Evolutionary conservation across 2,888 invertebrate genomes (phyloP), one percentile per base, ranked within the genome.

Genomic region (Phorcus lineatus): DNA sequence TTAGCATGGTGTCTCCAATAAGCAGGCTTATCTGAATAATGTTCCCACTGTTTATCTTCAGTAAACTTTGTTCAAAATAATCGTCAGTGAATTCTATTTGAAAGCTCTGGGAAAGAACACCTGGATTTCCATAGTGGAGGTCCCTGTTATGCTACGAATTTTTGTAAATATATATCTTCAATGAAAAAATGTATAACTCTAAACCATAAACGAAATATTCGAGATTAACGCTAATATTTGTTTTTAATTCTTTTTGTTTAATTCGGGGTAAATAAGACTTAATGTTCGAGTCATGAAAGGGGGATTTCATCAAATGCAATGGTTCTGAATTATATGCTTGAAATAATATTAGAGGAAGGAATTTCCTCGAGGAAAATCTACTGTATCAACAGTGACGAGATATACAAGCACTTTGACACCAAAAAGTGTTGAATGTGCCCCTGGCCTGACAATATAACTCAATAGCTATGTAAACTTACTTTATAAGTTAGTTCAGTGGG

Each of bases 401-500:
- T 70, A 17, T 40, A 70, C 70, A 40, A 36, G 31, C 19, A 70
- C 36, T 70, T 70, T 31, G 36, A 70, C 70, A 70, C n/a, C 19
- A 36, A 36, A 9, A 40, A 36, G 70, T 70, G 70, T 36, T 36
- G 36, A 2, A 11, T 40, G 36, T n/a, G 70, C 70, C 70, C 36
- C 70, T 13, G 70, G 70, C 70, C 16, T n/a, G 36, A 70, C 36
- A 70, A 40, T 70, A 70, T 16, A 70, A 70, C 36, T n/a, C 24
- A 70, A 70, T 17, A 40, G 70, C 19, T 40, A 40, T 40, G 36
- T 40, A 70, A 70, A 70, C 70, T 70, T 70, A 36, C 70, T 70
- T 70, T 70, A 70, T 70, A 70, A 70, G 70, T 40, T 70, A 70
- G 70, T 70, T 36, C 70, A 70, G 70, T 70, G 40, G 70, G 70